phyloP scores from a whole-genome alignment of 2,888 invertebrate genomes.

The Lasioglossum malachurum region DNA sequence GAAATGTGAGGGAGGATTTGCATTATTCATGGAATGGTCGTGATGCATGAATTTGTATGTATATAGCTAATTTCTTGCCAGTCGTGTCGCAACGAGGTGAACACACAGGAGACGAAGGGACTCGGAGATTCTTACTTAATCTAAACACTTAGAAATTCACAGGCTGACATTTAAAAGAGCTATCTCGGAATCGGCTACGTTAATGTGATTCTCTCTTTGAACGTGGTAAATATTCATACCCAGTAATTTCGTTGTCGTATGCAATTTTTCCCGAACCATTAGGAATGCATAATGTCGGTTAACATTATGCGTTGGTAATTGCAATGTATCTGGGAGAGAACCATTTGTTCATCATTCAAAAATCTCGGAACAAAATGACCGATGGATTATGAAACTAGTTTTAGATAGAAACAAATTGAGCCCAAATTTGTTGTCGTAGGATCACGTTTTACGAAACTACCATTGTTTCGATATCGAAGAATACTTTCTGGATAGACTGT shows the following conservation, averaged over 20 bases:
- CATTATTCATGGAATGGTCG: conserved; percentile 62
- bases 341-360: not conserved
- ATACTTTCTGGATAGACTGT: not conserved
- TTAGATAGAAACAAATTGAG: too few species aligned
- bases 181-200: not conserved
- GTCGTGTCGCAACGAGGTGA: conserved; percentile 30
- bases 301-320: not conserved
- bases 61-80: conserved; percentile 60
- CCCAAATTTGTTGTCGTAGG: too few species aligned
- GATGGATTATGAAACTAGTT: too few species aligned
- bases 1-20: conserved; percentile 49
- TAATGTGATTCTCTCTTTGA: not conserved
- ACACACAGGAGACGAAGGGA: conserved; percentile 37
- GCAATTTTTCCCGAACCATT: not conserved
- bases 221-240: not conserved
- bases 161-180: conserved; percentile 9
- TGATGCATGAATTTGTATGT: conserved; percentile 61
- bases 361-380: not conserved
- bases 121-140: conserved; percentile 25
- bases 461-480: too few species aligned
- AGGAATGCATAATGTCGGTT: not conserved
- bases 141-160: not conserved
- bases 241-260: not conserved
- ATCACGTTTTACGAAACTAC: too few species aligned
- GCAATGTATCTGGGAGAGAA: not conserved